Evolutionary conservation across 2,888 invertebrate species (phyloP).

Genomic region (Linnaemya vulpina): DNA sequence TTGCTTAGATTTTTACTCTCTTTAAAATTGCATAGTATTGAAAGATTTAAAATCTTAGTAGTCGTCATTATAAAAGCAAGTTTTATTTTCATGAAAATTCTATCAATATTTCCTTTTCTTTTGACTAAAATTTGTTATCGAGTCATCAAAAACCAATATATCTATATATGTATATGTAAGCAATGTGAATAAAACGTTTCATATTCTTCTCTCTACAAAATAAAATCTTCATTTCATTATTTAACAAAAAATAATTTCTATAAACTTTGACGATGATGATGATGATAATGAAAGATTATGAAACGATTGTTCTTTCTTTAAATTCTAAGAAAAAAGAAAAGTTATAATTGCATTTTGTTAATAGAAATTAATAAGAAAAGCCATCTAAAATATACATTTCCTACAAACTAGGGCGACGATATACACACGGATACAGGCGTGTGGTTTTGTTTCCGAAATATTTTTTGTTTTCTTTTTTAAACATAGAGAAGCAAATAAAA

Average conservation of each 20-base stretch:
- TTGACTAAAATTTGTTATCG: constrained; percentile 14
- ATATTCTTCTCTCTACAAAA: constrained; percentile 64
- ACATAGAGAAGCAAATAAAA: constrained; percentile 65
- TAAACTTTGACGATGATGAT: constrained; percentile 49
- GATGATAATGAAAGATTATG: constrained; percentile 59
- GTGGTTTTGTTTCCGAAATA: constrained; percentile 48
- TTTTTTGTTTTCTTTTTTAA: constrained; percentile 57
- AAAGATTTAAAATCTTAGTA: constrained; percentile 33
- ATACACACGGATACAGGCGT: constrained; percentile 45
- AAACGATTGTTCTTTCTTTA: constrained; percentile 63
- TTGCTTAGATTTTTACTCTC: constrained; percentile 45
- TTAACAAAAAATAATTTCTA: constrained; percentile 68
- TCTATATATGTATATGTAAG: constrained; percentile 20
- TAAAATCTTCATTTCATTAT: constrained; percentile 66
- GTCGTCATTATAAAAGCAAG: constrained; percentile 54
- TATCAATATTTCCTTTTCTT: neutral
- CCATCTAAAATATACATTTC: constrained; percentile 71
- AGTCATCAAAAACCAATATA: constrained; percentile 23
- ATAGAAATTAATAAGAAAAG: constrained; percentile 64
- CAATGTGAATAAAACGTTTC: constrained; percentile 30
- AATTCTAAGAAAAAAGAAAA: constrained; percentile 57
- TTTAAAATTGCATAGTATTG: constrained; percentile 3
- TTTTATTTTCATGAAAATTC: neutral
- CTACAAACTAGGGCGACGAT: constrained; percentile 65
- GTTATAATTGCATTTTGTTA: constrained; percentile 66